phyloP scores from a whole-genome alignment of 2,888 invertebrate species.

The Ganaspis brasiliensis region DNA sequence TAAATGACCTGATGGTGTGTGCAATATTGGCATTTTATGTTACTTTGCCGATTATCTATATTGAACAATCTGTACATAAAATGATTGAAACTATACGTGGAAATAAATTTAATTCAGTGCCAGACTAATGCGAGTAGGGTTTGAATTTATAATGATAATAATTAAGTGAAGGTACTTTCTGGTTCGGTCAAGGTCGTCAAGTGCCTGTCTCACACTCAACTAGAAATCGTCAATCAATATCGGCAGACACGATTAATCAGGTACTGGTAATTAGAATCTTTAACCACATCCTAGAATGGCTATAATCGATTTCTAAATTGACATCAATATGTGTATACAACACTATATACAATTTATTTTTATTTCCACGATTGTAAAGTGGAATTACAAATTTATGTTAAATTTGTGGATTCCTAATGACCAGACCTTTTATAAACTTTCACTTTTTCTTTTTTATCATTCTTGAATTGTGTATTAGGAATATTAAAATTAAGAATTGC shows the following conservation, averaged over 20 bases:
- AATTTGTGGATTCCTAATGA: slow-evolving; percentile 1
- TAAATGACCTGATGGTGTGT: not conserved
- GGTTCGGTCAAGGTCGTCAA: not conserved
- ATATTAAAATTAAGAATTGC: too few relatives aligned
- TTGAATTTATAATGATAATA: not conserved
- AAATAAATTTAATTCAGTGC: slow-evolving; percentile 18
- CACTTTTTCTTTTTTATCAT: too few relatives aligned
- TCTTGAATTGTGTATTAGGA: too few relatives aligned
- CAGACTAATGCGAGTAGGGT: not conserved
- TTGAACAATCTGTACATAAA: not conserved
- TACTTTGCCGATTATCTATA: slow-evolving; percentile 12
- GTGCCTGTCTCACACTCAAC: not conserved
- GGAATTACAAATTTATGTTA: not conserved
- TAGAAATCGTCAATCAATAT: slow-evolving; percentile 35
- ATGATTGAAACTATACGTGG: not conserved
- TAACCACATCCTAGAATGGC: not conserved
- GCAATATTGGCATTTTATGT: slow-evolving; percentile 14
- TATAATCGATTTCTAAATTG: not conserved
- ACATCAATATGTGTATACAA: not conserved
- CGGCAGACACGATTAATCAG: not conserved
- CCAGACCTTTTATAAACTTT: too few relatives aligned
- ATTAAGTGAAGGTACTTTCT: slow-evolving; percentile 1
- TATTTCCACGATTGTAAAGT: too few relatives aligned
- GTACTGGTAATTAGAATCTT: not conserved
- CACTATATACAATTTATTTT: not conserved